A percentile compares a stretch with the other conserved stretches of the same genome.
Evolutionary conservation across 37 sponge, comb jelly and placozoan species (phyloP).

Genomic region (Sycon ciliatum): DNA sequence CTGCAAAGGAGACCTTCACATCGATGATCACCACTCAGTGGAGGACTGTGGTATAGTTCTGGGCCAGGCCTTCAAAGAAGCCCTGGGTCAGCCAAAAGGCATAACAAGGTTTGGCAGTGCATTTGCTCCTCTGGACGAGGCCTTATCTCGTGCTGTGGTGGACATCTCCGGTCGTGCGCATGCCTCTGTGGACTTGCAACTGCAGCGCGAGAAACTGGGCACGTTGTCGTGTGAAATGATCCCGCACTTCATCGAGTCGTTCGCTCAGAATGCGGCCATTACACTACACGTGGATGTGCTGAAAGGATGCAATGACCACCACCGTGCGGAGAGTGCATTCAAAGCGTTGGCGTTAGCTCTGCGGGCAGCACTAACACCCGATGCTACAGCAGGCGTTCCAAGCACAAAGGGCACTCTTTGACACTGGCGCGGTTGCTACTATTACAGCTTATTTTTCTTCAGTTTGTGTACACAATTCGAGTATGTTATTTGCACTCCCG

Average conservation of each 20-base stretch:
- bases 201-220: background rate
- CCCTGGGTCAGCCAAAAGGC: background rate
- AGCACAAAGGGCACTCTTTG: conserved; percentile 5
- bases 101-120: background rate
- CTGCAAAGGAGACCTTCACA: conserved; percentile 12
- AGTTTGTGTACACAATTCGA: no score
- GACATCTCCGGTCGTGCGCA: conserved; percentile 5
- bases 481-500: no score
- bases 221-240: conserved; percentile 13
- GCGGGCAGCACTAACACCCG: conserved; percentile 5
- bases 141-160: conserved; percentile 2
- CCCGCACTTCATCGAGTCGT: conserved; percentile 1
- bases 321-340: background rate
- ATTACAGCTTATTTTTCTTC: no score
- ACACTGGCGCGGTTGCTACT: no score
- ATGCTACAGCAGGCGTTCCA: background rate
- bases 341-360: conserved; percentile 14
- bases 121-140: background rate
- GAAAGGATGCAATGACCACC: conserved; percentile 12
- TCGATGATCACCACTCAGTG: conserved; percentile 11
- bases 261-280: background rate
- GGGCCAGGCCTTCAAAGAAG: conserved; percentile 5
- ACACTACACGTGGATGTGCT: conserved; percentile 5
- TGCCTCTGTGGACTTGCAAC: background rate
- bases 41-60: conserved; percentile 10